phyloP scores from a whole-genome alignment of 2,888 invertebrate genomes.

The Isotomurus palustris region DNA sequence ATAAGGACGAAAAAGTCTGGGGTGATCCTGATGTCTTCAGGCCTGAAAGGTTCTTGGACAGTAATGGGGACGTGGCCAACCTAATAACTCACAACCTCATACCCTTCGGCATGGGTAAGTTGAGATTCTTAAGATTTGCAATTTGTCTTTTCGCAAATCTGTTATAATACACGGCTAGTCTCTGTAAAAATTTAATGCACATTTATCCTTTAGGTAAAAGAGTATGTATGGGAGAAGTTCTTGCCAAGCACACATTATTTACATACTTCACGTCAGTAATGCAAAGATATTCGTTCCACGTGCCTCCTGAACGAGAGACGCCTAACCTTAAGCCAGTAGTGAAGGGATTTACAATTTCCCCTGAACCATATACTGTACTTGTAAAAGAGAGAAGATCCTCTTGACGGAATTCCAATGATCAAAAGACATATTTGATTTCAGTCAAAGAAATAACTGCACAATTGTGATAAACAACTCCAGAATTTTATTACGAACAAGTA shows the following conservation, averaged over 20 bases:
- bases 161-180: not conserved
- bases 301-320: constrained; percentile 14
- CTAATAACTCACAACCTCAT: constrained; percentile 20
- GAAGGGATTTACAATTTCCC: constrained; percentile 39
- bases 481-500: no score
- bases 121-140: constrained; percentile 14
- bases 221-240: constrained; percentile 39
- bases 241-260: constrained; percentile 39
- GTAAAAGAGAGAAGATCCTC: constrained; percentile 27
- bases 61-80: constrained; percentile 19
- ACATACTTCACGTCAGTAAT: constrained; percentile 36
- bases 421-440: no score
- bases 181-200: not conserved
- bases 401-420: no score
- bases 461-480: no score
- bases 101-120: constrained; percentile 42
- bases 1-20: constrained; percentile 33
- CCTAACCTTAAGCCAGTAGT: constrained; percentile 26
- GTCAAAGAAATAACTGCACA: no score
- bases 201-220: constrained; percentile 28
- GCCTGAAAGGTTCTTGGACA: constrained; percentile 37
- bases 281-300: constrained; percentile 28
- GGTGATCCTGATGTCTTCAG: constrained; percentile 26
- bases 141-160: not conserved
- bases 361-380: constrained; percentile 29